Evolutionary conservation across 2,888 invertebrate genomes (phyloP).

Genomic region (Dasypogon diadema): DNA sequence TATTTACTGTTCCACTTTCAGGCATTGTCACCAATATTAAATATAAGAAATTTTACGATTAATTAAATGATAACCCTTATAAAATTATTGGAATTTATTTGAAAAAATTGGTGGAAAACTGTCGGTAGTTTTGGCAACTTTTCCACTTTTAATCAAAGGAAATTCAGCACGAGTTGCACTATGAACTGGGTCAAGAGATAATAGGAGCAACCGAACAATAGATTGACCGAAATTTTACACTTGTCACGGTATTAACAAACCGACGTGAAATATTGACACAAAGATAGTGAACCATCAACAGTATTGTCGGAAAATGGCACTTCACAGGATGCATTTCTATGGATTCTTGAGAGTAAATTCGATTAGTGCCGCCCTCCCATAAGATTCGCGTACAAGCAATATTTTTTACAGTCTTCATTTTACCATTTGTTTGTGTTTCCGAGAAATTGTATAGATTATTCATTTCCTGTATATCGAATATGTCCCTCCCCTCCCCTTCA

Average conservation of each 20-base stretch:
- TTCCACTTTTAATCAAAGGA: background rate
- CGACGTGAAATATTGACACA: slow-evolving; percentile 1
- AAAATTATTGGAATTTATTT: too few species aligned
- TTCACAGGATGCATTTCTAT: slow-evolving; percentile 41
- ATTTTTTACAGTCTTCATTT: slow-evolving; percentile 17
- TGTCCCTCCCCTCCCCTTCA: too few species aligned
- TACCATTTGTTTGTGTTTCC: background rate
- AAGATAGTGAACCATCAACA: slow-evolving; percentile 12
- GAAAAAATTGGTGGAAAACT: too few species aligned
- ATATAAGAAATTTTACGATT: too few species aligned
- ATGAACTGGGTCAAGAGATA: background rate
- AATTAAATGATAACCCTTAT: background rate
- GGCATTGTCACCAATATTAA: slow-evolving; percentile 54
- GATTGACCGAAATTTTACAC: slow-evolving; percentile 6
- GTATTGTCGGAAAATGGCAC: background rate
- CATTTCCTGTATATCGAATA: too few species aligned
- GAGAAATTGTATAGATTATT: background rate
- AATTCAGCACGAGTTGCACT: background rate
- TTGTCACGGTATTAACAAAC: background rate
- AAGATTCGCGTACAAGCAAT: slow-evolving; percentile 35
- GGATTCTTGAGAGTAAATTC: slow-evolving; percentile 52
- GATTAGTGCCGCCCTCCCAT: slow-evolving; percentile 48
- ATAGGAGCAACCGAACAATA: background rate
- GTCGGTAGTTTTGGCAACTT: too few species aligned
- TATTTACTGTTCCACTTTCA: slow-evolving; percentile 59